phyloP scores from a whole-genome alignment of 1,140 invertebrate species.

The roundworm (Caenorhabditis elegans) region DNA sequence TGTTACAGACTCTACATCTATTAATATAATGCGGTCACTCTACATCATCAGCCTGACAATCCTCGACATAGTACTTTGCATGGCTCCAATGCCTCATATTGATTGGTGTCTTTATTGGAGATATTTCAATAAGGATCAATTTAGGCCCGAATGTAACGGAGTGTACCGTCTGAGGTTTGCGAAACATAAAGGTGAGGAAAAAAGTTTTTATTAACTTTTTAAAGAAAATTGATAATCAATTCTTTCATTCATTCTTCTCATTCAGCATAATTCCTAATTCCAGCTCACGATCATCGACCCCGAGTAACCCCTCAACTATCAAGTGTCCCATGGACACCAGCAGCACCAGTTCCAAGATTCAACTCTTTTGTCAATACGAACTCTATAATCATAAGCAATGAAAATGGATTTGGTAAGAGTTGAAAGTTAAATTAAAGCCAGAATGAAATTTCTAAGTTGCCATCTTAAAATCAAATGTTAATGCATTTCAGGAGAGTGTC shows the following conservation, averaged over 20 bases:
- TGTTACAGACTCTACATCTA: too few species aligned
- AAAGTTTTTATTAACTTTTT: background rate
- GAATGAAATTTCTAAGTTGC: too few species aligned
- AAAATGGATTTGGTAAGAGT: slow-evolving; percentile 6
- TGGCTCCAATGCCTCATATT: background rate
- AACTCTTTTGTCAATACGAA: background rate
- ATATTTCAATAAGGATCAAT: slow-evolving; percentile 26
- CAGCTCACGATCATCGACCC: slow-evolving; percentile 21
- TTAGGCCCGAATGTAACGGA: slow-evolving; percentile 1
- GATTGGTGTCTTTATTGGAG: slow-evolving; percentile 21
- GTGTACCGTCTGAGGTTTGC: background rate
- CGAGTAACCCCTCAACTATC: background rate
- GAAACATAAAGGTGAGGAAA: background rate
- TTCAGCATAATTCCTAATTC: too few species aligned
- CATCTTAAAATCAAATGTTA: too few species aligned
- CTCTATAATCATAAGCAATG: background rate
- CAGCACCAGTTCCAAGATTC: background rate
- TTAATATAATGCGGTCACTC: background rate
- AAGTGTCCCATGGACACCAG: slow-evolving; percentile 25
- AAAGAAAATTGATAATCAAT: too few species aligned
- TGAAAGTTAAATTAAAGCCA: too few species aligned
- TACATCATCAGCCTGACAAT: background rate
- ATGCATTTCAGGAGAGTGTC: background rate
- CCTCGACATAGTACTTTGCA: background rate
- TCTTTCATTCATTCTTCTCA: too few species aligned